These are phyloP conservation scores for Sycophila sp. DNA, from an alignment of 1,140 invertebrate genomes.

Conservation along the genomic window DNA sequence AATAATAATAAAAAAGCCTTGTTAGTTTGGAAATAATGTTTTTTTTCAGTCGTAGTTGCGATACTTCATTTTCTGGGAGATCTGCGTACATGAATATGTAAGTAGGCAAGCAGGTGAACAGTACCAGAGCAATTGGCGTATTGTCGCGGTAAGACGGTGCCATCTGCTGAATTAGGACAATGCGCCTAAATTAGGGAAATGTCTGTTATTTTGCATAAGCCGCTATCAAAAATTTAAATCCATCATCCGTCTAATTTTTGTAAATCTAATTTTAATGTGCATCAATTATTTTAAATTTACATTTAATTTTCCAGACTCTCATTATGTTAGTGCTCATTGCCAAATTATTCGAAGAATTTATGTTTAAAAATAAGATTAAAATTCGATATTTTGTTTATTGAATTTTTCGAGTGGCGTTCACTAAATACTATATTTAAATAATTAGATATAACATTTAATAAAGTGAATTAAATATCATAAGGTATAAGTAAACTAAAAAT, in stretches of 20 bases:
- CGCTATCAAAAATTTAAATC: constrained; percentile 11
- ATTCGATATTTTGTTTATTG: too few species aligned
- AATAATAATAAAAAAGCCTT: too few species aligned
- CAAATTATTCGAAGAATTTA: too few species aligned
- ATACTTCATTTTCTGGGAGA: constrained; percentile 9
- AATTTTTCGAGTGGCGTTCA: too few species aligned
- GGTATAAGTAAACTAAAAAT: too few species aligned
- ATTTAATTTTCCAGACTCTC: too few species aligned
- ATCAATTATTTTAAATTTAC: neutral
- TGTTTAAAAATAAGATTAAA: too few species aligned
- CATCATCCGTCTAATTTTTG: neutral
- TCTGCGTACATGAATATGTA: constrained; percentile 22
- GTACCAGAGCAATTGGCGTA: constrained; percentile 6
- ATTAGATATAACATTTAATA: too few species aligned
- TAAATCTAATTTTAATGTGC: neutral
- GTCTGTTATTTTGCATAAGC: constrained; percentile 6
- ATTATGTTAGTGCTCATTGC: too few species aligned
- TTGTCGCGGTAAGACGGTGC: constrained; percentile 3
- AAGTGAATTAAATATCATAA: too few species aligned
- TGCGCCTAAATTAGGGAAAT: constrained; percentile 12
- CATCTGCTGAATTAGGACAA: constrained; percentile 14
- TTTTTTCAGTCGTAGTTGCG: neutral
- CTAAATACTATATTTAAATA: too few species aligned
- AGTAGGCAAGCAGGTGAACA: constrained; percentile 9
- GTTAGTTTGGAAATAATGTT: neutral